phyloP scores from a whole-genome alignment of 1,140 invertebrate species.

The Orius insidiosus region DNA sequence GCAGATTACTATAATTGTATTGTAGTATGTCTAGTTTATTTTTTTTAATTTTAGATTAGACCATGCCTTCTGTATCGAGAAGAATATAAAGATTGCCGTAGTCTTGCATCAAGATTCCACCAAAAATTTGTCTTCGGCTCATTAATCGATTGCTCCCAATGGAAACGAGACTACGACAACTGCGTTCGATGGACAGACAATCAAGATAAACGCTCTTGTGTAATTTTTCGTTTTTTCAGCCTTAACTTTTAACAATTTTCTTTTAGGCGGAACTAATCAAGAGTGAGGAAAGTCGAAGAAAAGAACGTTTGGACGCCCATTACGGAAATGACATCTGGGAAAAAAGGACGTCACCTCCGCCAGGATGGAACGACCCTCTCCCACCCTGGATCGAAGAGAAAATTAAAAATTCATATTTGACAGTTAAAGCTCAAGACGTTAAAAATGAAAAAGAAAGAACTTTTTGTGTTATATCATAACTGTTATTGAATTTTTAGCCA shows the following conservation, averaged over 20 bases:
- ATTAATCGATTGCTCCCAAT: conserved; percentile 49
- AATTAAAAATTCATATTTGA: conserved; percentile 45
- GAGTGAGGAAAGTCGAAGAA: conserved; percentile 47
- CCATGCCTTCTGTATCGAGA: conserved; percentile 55
- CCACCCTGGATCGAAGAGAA: conserved; percentile 52
- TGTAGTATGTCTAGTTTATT: too few relatives aligned
- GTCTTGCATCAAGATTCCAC: conserved; percentile 55
- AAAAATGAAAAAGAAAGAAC: conserved; percentile 23
- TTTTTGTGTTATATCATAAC: conserved; percentile 2
- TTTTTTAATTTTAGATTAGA: conserved; percentile 35
- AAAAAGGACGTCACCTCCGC: conserved; percentile 50
- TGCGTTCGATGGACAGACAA: conserved; percentile 47
- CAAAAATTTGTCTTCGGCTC: conserved; percentile 70
- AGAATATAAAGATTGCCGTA: conserved; percentile 60
- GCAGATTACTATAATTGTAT: too few relatives aligned
- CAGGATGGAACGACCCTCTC: conserved; percentile 58
- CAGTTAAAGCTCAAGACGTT: conserved; percentile 40
- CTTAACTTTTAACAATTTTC: neutral
- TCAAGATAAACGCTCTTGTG: conserved; percentile 43
- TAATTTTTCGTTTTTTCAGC: conserved; percentile 27
- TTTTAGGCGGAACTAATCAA: conserved; percentile 45
- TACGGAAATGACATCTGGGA: conserved; percentile 60
- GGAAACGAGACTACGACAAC: conserved; percentile 57
- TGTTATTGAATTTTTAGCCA: neutral
- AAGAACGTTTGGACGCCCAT: conserved; percentile 42